Conservation (phyloP, 2,797 vertebrate genomes). For the Mallotus villosus region DNA sequence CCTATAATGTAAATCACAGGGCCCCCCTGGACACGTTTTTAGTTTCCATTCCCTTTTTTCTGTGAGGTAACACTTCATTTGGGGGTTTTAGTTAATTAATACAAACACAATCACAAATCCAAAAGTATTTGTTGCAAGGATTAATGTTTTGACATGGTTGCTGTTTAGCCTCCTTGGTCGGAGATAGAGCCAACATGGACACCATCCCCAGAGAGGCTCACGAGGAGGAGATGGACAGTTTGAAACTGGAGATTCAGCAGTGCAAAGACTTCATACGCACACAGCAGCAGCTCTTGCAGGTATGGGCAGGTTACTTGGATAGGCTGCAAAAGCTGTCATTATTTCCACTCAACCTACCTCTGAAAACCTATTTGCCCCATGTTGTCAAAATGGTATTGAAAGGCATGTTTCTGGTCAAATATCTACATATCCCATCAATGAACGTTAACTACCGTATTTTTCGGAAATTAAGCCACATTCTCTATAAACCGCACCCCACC, state of each 20-base stretch:
- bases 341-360: background rate
- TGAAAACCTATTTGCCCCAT: too few species aligned
- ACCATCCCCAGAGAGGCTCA: conserved; percentile 81
- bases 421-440: too few species aligned
- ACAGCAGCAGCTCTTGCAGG: conserved; percentile 93
- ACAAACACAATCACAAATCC: too few species aligned
- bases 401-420: too few species aligned
- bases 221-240: conserved; percentile 84
- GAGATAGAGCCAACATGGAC: conserved; percentile 66
- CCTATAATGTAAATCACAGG: too few species aligned
- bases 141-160: conserved; percentile 3
- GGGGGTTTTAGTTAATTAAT: too few species aligned
- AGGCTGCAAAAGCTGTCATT: background rate
- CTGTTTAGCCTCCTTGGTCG: conserved; percentile 78
- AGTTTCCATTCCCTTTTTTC: background rate
- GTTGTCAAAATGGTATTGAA: too few species aligned
- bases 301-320: conserved; percentile 41
- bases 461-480: too few species aligned
- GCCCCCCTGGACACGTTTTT: background rate
- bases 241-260: conserved; percentile 89
- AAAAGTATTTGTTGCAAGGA: background rate
- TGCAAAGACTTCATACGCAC: conserved; percentile 93
- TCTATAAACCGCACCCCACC: too few species aligned
- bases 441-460: too few species aligned
- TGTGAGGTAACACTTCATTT: too few species aligned